Percentiles rank a stretch among this genome's conserved stretches.
Evolutionary conservation across 2,888 invertebrate genomes (phyloP).

Genomic region (Amphipoea oculea): DNA sequence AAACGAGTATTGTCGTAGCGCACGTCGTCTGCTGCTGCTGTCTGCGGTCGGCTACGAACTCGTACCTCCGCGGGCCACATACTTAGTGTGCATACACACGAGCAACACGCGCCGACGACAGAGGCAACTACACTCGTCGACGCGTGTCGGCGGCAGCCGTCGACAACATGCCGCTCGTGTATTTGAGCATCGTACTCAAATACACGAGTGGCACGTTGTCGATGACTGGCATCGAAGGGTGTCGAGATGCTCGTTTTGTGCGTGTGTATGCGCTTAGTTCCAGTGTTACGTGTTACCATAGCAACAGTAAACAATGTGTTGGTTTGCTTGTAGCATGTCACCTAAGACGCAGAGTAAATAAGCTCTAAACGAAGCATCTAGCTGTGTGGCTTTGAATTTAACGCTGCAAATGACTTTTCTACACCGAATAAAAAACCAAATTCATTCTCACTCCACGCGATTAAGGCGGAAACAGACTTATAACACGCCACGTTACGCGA

Average conservation of each 20-base stretch:
- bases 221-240: no score
- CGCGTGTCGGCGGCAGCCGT: no score
- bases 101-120: not conserved
- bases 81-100: not conserved
- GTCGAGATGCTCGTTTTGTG: not conserved
- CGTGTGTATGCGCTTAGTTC: not conserved
- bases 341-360: not conserved
- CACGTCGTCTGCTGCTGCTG: no score
- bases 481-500: no score
- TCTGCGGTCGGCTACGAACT: no score
- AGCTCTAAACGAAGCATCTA: not conserved
- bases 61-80: not conserved
- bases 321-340: not conserved
- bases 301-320: not conserved
- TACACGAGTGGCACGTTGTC: no score
- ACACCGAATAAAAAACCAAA: not conserved
- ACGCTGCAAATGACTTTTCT: not conserved
- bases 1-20: no score
- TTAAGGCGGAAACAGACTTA: no score
- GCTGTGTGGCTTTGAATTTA: not conserved
- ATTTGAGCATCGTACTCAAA: no score
- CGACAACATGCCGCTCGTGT: no score
- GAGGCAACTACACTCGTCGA: not conserved
- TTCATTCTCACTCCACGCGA: not conserved
- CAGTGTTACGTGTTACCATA: not conserved